These are phyloP conservation scores for Coturnix japonica DNA, from an alignment of 2,113 vertebrate genomes.

Conservation along the genomic window DNA sequence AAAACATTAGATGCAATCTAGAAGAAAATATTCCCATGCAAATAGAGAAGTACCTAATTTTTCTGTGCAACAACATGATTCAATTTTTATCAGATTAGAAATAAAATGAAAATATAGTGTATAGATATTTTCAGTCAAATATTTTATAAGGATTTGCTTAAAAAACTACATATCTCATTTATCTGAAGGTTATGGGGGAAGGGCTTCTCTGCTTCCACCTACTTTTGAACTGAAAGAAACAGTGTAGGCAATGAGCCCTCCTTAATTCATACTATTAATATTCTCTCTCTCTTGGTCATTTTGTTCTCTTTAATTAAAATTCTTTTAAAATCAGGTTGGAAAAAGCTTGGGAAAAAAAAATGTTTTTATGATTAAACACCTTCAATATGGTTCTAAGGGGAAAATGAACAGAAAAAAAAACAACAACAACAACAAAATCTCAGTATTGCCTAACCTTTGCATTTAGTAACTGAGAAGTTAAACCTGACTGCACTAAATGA, in stretches of 20 bases:
- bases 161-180: neutral
- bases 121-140: neutral
- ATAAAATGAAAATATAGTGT: constrained; percentile 46
- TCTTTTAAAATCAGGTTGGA: neutral
- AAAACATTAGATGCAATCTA: neutral
- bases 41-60: neutral
- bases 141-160: rapidly evolving
- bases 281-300: neutral
- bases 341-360: neutral
- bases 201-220: neutral
- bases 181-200: neutral
- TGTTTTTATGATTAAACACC: neutral
- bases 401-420: neutral
- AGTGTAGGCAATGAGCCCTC: neutral
- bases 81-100: constrained; percentile 44
- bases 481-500: neutral
- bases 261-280: neutral
- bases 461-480: neutral
- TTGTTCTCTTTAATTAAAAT: neutral
- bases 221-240: neutral
- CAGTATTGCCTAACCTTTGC: neutral
- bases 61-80: neutral
- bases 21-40: neutral
- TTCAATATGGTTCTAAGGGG: neutral
- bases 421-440: no score